A percentile compares a stretch with the other conserved stretches of the same genome.
These are phyloP conservation scores for Syrmaticus mikado DNA, from an alignment of 2,113 vertebrate species.

Conservation along the genomic window DNA sequence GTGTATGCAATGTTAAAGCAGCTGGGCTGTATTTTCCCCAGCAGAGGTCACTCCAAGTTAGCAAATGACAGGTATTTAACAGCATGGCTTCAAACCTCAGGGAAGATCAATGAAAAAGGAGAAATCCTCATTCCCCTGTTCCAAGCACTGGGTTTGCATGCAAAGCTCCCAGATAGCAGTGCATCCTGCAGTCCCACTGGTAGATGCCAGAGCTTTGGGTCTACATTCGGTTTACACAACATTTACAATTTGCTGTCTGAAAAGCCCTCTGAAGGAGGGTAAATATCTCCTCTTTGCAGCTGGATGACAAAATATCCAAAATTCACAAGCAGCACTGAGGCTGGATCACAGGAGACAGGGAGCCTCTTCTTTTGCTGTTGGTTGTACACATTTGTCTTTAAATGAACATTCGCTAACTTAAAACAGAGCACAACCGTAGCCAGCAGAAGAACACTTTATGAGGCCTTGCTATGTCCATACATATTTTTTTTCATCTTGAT, in stretches of 20 bases:
- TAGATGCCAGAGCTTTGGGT: neutral
- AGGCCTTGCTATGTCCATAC: accelerated
- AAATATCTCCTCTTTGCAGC: neutral
- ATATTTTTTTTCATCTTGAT: neutral
- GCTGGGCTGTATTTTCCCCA: conserved; percentile 26
- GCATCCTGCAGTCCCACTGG: neutral
- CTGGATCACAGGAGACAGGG: neutral
- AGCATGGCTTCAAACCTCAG: neutral
- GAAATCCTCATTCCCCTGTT: neutral
- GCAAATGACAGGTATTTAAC: neutral
- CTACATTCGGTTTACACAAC: neutral
- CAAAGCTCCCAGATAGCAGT: neutral
- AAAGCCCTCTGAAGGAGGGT: neutral
- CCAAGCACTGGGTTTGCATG: neutral
- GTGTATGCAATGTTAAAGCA: neutral
- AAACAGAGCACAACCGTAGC: neutral
- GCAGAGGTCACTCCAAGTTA: conserved; percentile 58
- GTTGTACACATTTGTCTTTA: neutral
- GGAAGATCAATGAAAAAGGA: neutral
- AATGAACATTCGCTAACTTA: neutral
- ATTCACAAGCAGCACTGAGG: neutral
- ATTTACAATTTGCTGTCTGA: neutral
- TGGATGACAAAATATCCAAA: neutral
- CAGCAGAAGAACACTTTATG: neutral
- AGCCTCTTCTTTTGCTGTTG: neutral